These are phyloP conservation scores for Diploptera punctata DNA, from an alignment of 2,888 invertebrate species.

Conservation along the genomic window DNA sequence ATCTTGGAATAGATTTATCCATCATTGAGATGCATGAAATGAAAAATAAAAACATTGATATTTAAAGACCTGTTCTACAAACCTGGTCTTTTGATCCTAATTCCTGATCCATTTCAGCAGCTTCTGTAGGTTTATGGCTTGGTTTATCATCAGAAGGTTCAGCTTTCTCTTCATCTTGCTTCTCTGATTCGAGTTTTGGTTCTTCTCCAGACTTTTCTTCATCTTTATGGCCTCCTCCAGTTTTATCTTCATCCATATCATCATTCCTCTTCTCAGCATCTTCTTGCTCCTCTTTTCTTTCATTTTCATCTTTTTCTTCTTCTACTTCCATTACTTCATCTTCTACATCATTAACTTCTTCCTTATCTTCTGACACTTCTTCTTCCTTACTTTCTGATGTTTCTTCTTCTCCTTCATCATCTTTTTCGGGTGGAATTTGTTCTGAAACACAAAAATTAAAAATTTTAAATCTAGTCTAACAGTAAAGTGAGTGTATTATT, in stretches of 20 bases:
- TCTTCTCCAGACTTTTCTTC: slow-evolving; percentile 50
- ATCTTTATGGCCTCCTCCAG: slow-evolving; percentile 52
- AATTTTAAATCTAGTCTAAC: too few relatives aligned
- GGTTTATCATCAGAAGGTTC: slow-evolving; percentile 56
- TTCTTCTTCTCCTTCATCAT: too few relatives aligned
- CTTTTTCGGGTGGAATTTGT: slow-evolving; percentile 42
- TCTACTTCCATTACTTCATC: slow-evolving; percentile 46
- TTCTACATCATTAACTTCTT: slow-evolving; percentile 48
- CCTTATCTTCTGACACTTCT: slow-evolving; percentile 49
- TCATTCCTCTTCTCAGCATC: slow-evolving; percentile 47
- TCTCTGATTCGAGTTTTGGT: slow-evolving; percentile 49
- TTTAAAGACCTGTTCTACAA: too few relatives aligned
- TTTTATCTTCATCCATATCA: slow-evolving; percentile 48
- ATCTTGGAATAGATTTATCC: too few relatives aligned
- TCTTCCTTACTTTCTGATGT: too few relatives aligned
- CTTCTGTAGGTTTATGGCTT: slow-evolving; percentile 46
- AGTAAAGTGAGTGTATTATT: too few relatives aligned
- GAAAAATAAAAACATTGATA: too few relatives aligned
- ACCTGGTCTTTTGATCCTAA: slow-evolving; percentile 59
- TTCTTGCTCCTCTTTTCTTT: slow-evolving; percentile 47
- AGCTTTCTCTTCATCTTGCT: slow-evolving; percentile 51
- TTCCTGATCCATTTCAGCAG: slow-evolving; percentile 49
- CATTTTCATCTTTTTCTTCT: slow-evolving; percentile 45
- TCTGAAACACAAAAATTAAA: slow-evolving; percentile 33
- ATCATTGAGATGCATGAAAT: too few relatives aligned